Conservation (phyloP, 2,113 vertebrate genomes). For the Strix aluco region DNA sequence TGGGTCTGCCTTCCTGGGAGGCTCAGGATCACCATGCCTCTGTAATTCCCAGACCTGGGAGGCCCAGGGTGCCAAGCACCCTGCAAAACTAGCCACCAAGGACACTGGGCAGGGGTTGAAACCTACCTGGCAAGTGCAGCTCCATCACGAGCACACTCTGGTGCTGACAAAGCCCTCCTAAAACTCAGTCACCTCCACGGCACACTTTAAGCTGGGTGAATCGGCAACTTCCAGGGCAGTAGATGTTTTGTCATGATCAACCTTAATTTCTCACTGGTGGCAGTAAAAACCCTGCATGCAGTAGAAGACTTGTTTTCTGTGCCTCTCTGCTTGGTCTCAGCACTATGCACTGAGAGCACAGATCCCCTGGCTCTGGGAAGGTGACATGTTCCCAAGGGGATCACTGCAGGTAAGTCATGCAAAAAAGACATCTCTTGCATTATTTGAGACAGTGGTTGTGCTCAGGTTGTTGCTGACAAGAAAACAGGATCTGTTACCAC, state of each 20-base stretch:
- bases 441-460: neutral
- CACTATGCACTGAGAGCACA: neutral
- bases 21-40: neutral
- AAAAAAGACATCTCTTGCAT: neutral
- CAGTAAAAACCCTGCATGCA: accelerated
- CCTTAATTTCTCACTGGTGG: neutral
- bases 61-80: neutral
- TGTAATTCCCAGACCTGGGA: neutral
- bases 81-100: neutral
- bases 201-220: neutral
- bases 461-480: neutral
- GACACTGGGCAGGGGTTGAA: neutral
- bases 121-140: neutral
- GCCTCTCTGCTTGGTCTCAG: neutral
- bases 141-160: accelerated
- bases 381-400: neutral
- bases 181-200: neutral
- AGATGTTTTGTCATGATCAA: neutral
- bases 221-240: neutral
- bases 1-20: neutral
- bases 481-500: neutral
- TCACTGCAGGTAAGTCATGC: neutral
- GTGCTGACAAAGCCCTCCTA: neutral
- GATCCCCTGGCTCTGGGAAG: neutral
- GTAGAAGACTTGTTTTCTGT: neutral